Base-by-base conservation (phyloP, 2,888 invertebrate species). In the Heterodera filipjevi region DNA sequence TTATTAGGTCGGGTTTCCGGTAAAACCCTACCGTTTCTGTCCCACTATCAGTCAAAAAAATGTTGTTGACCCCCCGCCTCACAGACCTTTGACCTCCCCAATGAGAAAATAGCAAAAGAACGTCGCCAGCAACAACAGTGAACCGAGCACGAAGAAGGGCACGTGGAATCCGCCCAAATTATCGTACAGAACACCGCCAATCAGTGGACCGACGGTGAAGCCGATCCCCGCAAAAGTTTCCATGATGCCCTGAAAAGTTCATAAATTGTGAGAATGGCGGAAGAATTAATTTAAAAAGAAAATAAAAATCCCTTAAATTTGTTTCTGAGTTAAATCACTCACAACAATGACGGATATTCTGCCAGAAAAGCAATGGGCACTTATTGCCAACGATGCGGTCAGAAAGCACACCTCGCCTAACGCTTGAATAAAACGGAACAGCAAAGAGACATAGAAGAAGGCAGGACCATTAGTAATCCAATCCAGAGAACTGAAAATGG, bases 171-270 rank as follows among this genome's bases (percentile, higher is more conserved):
- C 85, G 39, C 87, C 87, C 71, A 92, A 87, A 72, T 85, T 81
- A 74, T 88, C 86, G 89, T 93, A 96, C 0, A 96, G 91, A 0
- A 93, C 93, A 0, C 95, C 79, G 0, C 96, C 96, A 16, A 96
- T 92, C 0, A 94, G 94, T 0, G 96, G 96, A 0, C 96, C 96
- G 0, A 94, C 94, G 79, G 95, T 95, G 79, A 95, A 92, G 93
- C 96, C 86, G 92, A 92, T 82, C 0, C 95, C 95, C 89, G 95
- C 95, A 90, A 94, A 95, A 0, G 95, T 90, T 81, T 90, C 90
- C 78, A 90, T 85, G 6, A 90, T 84, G 30, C 90, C 90, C 89
- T 90, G 83, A 59, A 80, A 75, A 66, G 35, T n/a, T n/a, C n/a
- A n/a, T n/a, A n/a, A n/a, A n/a, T n/a, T n/a, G n/a, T n/a, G n/a